A percentile compares a stretch with the other conserved stretches of the same genome.
Evolutionary conservation across 2,797 vertebrate genomes (phyloP).

Genomic region (Anguilla pacifica): DNA sequence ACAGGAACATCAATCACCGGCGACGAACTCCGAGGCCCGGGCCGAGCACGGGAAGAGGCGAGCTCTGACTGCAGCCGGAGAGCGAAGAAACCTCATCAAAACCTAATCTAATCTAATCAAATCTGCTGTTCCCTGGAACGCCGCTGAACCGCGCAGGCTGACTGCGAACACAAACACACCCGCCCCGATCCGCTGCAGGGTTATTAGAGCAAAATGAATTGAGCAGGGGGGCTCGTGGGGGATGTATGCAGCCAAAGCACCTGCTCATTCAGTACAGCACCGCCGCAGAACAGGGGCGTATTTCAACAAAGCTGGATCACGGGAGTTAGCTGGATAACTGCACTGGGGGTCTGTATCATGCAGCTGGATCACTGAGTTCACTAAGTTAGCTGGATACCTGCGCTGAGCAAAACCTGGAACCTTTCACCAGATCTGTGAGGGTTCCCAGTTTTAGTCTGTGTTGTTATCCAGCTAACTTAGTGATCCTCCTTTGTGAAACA

Average conservation of each 20-base stretch:
- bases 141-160: not conserved
- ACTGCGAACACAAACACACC: too few relatives aligned
- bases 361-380: too few relatives aligned
- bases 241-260: not conserved
- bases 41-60: slow-evolving; percentile 14
- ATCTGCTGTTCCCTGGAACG: not conserved
- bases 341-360: too few relatives aligned
- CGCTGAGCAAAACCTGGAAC: too few relatives aligned
- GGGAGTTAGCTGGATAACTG: too few relatives aligned
- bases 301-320: too few relatives aligned
- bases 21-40: slow-evolving; percentile 8
- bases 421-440: too few relatives aligned
- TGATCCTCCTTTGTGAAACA: too few relatives aligned
- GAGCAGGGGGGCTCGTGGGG: not conserved
- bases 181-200: not conserved
- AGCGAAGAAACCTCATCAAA: not conserved
- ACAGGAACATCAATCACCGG: slow-evolving; percentile 6
- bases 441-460: too few relatives aligned
- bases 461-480: too few relatives aligned
- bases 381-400: too few relatives aligned
- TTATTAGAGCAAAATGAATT: not conserved
- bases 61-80: not conserved
- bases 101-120: not conserved
- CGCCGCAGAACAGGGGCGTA: too few relatives aligned
- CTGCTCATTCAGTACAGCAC: not conserved